These are phyloP conservation scores for Physella acuta DNA, from an alignment of 1,140 invertebrate genomes.

Conservation along the genomic window DNA sequence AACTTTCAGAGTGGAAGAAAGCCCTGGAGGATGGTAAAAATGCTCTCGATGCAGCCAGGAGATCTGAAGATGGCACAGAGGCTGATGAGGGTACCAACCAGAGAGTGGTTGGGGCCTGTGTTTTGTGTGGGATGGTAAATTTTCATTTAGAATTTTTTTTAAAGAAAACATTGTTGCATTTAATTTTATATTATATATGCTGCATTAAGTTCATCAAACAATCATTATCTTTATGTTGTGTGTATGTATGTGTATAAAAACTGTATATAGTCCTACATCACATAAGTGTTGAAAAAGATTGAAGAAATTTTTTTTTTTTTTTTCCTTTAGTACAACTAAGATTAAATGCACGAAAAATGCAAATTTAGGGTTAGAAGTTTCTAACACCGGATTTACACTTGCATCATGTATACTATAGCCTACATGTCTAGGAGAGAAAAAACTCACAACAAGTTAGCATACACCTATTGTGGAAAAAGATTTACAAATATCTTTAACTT, in stretches of 20 bases:
- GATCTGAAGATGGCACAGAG: not conserved
- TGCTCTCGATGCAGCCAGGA: constrained; percentile 3
- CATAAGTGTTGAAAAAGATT: not conserved
- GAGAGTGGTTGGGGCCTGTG: constrained; percentile 21
- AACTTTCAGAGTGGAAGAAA: constrained; percentile 10
- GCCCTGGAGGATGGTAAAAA: constrained; percentile 33
- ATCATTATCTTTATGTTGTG: not conserved
- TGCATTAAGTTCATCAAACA: not conserved
- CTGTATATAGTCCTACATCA: too few relatives aligned
- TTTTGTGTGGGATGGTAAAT: constrained; percentile 32
- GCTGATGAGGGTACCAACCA: constrained; percentile 20
- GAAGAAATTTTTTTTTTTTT: not conserved
- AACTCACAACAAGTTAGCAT: too few relatives aligned
- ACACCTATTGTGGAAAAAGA: too few relatives aligned
- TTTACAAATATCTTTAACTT: too few relatives aligned
- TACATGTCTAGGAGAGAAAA: too few relatives aligned
- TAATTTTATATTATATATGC: not conserved
- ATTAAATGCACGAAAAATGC: too few relatives aligned
- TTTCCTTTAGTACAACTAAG: too few relatives aligned
- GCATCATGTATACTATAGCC: too few relatives aligned
- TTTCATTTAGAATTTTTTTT: too few relatives aligned
- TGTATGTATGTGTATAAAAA: not conserved
- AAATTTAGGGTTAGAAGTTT: too few relatives aligned
- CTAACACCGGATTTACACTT: too few relatives aligned
- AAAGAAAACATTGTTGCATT: not conserved